A percentile compares a stretch with the other conserved stretches of the same genome.
Evolutionary conservation across 1,140 invertebrate genomes (phyloP).

Genomic region (Amphibalanus amphitrite): DNA sequence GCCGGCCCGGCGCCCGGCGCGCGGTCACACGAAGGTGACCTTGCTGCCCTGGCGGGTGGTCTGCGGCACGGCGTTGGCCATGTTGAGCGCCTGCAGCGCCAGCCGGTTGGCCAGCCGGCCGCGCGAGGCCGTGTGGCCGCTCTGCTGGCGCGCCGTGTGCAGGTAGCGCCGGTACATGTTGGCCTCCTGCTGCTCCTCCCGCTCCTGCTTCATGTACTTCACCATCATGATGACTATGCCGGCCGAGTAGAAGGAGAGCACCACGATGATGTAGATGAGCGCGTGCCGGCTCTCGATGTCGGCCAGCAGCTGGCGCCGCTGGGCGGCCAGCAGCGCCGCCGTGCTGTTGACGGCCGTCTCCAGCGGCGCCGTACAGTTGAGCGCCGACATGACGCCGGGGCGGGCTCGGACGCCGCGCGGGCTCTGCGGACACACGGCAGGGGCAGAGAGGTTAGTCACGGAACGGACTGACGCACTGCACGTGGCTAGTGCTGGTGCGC

Average conservation of each 20-base stretch:
- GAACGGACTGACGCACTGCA: no score
- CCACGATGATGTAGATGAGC: slow-evolving; percentile 22
- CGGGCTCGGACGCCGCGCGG: no score
- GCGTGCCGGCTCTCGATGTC: slow-evolving; percentile 13
- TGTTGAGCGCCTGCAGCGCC: slow-evolving; percentile 22
- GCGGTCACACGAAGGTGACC: slow-evolving; percentile 21
- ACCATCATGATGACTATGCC: slow-evolving; percentile 23
- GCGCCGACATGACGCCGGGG: no score
- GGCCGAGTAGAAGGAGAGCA: slow-evolving; percentile 22
- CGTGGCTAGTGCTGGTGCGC: no score
- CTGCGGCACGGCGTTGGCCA: slow-evolving; percentile 21
- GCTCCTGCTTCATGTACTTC: slow-evolving; percentile 21
- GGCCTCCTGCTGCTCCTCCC: slow-evolving; percentile 20
- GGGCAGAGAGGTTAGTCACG: no score
- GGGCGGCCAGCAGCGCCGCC: no score
- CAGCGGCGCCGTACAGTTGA: no score
- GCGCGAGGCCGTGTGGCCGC: slow-evolving; percentile 13
- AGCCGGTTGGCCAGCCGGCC: slow-evolving; percentile 20
- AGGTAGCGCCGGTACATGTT: slow-evolving; percentile 20
- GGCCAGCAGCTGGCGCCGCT: no score
- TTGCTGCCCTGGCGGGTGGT: slow-evolving; percentile 19
- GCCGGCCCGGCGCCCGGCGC: background rate
- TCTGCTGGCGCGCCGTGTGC: slow-evolving; percentile 17
- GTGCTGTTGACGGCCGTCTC: no score
- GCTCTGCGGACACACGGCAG: no score